Percentiles rank a stretch among this genome's conserved stretches.
Evolutionary conservation across 1,140 invertebrate species (phyloP).

Genomic region (Dinoponera quadriceps): DNA sequence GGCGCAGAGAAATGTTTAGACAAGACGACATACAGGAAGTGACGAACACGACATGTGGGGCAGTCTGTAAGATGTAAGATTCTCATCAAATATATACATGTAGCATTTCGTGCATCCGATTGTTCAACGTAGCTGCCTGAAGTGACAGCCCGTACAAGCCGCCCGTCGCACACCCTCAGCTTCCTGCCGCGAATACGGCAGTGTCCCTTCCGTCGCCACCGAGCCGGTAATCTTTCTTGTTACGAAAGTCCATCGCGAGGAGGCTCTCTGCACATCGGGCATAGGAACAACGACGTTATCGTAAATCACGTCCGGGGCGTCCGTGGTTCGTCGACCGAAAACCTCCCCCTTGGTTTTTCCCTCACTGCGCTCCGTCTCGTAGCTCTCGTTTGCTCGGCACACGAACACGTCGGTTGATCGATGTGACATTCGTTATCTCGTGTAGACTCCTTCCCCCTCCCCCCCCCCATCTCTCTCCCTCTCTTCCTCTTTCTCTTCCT

Average conservation of each 20-base stretch:
- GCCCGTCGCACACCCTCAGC: conserved; percentile 33
- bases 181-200: conserved; percentile 39
- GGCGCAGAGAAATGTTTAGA: not conserved
- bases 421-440: conserved; percentile 39
- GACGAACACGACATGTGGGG: not conserved
- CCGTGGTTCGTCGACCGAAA: not conserved
- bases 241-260: conserved; percentile 39
- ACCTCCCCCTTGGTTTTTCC: too few relatives aligned
- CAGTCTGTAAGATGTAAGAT: not conserved
- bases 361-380: not conserved
- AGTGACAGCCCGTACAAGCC: not conserved
- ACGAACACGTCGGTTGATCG: conserved; percentile 21
- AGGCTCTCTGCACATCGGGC: not conserved
- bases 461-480: not conserved
- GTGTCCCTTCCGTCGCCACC: not conserved
- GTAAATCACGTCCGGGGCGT: conserved; percentile 30
- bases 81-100: conserved; percentile 63
- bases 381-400: not conserved
- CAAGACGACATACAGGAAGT: not conserved
- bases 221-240: conserved; percentile 21
- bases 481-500: too few relatives aligned
- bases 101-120: conserved; percentile 47
- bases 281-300: conserved; percentile 64
- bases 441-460: not conserved
- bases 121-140: conserved; percentile 28